Evolutionary conservation across 2,888 invertebrate genomes (phyloP), one percentile per base, ranked within the genome.

Genomic region (Mythimna albipuncta): DNA sequence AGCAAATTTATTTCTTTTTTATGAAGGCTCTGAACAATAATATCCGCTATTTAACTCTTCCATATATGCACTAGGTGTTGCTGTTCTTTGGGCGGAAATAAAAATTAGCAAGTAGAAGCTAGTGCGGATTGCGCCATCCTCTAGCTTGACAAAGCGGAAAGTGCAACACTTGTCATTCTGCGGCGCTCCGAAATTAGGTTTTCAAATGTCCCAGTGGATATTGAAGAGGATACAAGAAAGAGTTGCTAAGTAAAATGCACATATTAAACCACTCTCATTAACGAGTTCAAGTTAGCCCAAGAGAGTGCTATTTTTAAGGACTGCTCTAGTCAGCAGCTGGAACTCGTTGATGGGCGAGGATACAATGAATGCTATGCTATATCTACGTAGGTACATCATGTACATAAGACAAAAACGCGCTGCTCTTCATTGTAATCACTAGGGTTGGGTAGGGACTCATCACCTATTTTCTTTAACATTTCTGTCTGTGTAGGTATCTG

Each of bases 121-220:
- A 54, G 67, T 47, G 32, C 26, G 13, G 38, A 76, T 68, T 76
- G 54, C 61, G 10, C 61, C 61, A 75, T 32, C 54, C 38, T 69
- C 11, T n/a, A n/a, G 54, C 47, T 69, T 47, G 47, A 67, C 32
- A 62, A 69, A 69, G 21, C 47, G 32, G 54, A 61, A 73, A 74
- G 55, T 10, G 16, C 19, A 55, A 26, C 21, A 61, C 54, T 75
- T 77, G 32, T 35, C 16, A 75, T 75, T 75, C 69, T 69, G 32
- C 7, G 47, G 47, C 11, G 13, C 54, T 54, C 32, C 52, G 10
- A 10, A 54, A 76, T 76, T 68, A 68, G 59, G 32, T 77, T 76
- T 74, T 41, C 69, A 77, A 74, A 76, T 74, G 41, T 59, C 58
- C 26, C 6, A 52, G 10, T 70, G 38, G 50, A n/a, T 35, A 59